phyloP scores from a whole-genome alignment of 2,113 vertebrate genomes.

The Oreochromis niloticus region DNA sequence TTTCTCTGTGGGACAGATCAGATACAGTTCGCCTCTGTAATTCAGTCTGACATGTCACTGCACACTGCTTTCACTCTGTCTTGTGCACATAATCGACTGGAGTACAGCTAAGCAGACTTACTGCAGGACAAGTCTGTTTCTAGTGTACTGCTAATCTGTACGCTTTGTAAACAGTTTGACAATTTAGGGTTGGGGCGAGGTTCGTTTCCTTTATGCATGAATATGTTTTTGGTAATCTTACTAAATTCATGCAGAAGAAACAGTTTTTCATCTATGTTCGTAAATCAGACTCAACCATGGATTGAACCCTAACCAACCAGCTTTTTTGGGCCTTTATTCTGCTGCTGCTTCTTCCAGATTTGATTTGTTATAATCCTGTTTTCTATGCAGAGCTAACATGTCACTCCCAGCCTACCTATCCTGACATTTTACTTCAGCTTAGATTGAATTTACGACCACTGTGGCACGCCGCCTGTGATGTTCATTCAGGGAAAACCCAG shows the following conservation, averaged over 20 bases:
- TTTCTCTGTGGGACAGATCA: conserved; percentile 9
- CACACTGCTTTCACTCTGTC: not conserved
- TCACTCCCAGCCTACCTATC: not conserved
- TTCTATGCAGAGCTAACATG: not conserved
- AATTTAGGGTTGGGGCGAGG: not conserved
- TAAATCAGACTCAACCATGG: not conserved
- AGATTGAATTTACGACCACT: not conserved
- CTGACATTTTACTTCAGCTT: not conserved
- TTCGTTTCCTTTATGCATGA: not conserved
- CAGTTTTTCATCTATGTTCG: not conserved
- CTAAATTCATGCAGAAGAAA: not conserved
- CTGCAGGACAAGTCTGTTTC: not conserved
- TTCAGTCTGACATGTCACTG: not conserved
- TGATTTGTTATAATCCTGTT: not conserved
- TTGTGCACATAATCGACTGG: conserved; percentile 1
- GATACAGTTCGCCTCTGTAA: not conserved
- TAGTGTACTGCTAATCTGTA: not conserved
- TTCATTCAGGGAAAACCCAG: not conserved
- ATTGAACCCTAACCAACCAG: not conserved
- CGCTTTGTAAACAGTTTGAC: conserved; percentile 6
- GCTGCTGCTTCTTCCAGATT: not conserved
- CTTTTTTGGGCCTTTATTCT: not conserved
- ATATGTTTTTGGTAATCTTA: not conserved
- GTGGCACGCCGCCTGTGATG: not conserved
- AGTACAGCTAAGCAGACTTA: not conserved